These are phyloP conservation scores for Tenthredo scrophulariae DNA, from an alignment of 2,888 invertebrate genomes.

Conservation along the genomic window DNA sequence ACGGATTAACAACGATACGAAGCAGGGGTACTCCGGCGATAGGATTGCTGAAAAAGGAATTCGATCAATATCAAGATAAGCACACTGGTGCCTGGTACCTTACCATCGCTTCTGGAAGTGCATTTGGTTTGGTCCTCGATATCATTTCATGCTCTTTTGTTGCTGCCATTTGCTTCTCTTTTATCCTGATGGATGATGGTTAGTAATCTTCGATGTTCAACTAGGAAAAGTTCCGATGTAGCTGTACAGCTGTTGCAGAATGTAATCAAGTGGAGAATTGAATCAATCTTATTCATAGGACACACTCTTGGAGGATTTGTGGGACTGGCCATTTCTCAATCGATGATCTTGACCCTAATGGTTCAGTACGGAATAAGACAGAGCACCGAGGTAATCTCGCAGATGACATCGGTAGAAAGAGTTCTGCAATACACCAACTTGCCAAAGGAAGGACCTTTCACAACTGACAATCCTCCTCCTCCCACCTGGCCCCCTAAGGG, in stretches of 20 bases:
- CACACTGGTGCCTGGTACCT: conserved; percentile 87
- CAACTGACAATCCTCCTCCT: conserved; percentile 78
- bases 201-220: neutral
- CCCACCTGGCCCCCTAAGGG: conserved; percentile 86
- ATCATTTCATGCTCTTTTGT: conserved; percentile 85
- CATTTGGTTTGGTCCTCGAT: conserved; percentile 89
- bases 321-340: conserved; percentile 86
- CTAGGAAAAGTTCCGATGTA: too few relatives aligned
- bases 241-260: conserved; percentile 83
- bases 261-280: conserved; percentile 90
- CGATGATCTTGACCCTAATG: conserved; percentile 87
- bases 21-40: conserved; percentile 85
- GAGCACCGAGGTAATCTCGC: conserved; percentile 86
- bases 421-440: conserved; percentile 89
- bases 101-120: conserved; percentile 82
- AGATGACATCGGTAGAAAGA: conserved; percentile 90
- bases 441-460: conserved; percentile 82
- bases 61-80: conserved; percentile 85
- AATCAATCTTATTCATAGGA: conserved; percentile 88
- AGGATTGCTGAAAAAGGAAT: conserved; percentile 85
- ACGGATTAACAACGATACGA: conserved; percentile 93
- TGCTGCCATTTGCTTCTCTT: conserved; percentile 82
- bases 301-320: conserved; percentile 83
- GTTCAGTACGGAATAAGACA: conserved; percentile 89
- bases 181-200: conserved; percentile 83